These are phyloP conservation scores for Heliothis subflexa DNA, from an alignment of 1,140 invertebrate species.

Conservation along the genomic window DNA sequence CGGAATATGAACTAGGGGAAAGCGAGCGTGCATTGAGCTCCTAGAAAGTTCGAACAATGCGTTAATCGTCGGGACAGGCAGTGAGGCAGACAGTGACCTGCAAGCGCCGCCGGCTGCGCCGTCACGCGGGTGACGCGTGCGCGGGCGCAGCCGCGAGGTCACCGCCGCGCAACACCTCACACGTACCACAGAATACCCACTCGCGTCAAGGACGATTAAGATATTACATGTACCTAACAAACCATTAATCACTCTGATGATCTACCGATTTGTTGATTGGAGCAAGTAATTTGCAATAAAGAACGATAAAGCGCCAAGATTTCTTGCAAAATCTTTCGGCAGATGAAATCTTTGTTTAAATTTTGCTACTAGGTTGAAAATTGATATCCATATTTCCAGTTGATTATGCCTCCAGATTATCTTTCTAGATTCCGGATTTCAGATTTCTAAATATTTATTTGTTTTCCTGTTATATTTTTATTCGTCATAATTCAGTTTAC, in stretches of 20 bases:
- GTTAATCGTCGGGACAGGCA: constrained; percentile 55
- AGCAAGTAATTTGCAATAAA: too few relatives aligned
- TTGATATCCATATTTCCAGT: too few relatives aligned
- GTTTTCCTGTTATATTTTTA: background rate
- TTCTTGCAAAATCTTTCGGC: too few relatives aligned
- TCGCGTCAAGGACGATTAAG: background rate
- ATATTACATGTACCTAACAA: background rate
- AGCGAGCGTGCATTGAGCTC: constrained; percentile 47
- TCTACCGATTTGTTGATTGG: too few relatives aligned
- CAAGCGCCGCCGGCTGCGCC: constrained; percentile 36
- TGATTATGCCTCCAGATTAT: too few relatives aligned
- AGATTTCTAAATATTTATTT: background rate
- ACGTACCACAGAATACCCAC: constrained; percentile 14
- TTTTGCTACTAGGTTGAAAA: too few relatives aligned
- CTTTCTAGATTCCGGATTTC: too few relatives aligned
- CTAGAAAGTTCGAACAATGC: constrained; percentile 59
- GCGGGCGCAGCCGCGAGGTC: constrained; percentile 47
- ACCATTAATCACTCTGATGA: background rate
- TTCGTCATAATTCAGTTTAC: background rate
- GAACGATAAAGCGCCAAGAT: too few relatives aligned
- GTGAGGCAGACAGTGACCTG: constrained; percentile 60
- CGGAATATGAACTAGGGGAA: constrained; percentile 47
- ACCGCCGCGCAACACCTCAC: constrained; percentile 38
- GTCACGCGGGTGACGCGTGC: constrained; percentile 68
- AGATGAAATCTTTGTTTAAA: too few relatives aligned